phyloP scores from a whole-genome alignment of 1,140 invertebrate species.

The Drosophila paulistorum region DNA sequence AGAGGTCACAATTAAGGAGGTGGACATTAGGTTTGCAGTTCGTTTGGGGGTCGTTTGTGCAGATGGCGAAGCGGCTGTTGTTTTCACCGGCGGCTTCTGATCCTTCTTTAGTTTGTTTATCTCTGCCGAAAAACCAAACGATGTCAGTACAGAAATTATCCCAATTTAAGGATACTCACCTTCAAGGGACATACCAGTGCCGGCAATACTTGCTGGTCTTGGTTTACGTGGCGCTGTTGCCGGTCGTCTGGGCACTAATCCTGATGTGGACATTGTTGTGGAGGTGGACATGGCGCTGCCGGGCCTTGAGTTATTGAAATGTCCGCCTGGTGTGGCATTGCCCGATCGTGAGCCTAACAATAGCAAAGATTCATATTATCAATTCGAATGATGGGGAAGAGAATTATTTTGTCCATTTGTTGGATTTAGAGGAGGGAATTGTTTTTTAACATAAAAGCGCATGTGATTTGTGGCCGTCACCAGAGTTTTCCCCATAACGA shows the following conservation, averaged over 20 bases:
- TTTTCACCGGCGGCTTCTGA: constrained; percentile 74
- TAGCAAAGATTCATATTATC: neutral
- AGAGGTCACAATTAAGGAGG: constrained; percentile 79
- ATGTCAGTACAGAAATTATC: neutral
- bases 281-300: constrained; percentile 89
- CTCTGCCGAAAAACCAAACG: constrained; percentile 36
- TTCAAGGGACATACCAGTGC: constrained; percentile 89
- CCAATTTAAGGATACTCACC: constrained; percentile 41
- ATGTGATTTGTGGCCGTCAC: constrained; percentile 67
- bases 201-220: constrained; percentile 92
- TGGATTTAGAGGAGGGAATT: constrained; percentile 3
- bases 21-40: constrained; percentile 80
- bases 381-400: neutral
- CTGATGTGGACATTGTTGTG: constrained; percentile 80
- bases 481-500: constrained; percentile 51
- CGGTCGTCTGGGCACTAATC: constrained; percentile 67
- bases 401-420: neutral
- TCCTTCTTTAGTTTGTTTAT: constrained; percentile 80
- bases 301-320: constrained; percentile 88
- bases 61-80: constrained; percentile 67
- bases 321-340: constrained; percentile 87
- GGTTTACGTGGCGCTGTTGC: constrained; percentile 71
- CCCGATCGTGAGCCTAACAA: constrained; percentile 85
- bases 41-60: constrained; percentile 82
- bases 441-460: constrained; percentile 55